Conservation (phyloP, 2,113 vertebrate genomes). For the Fukomys damarensis region DNA sequence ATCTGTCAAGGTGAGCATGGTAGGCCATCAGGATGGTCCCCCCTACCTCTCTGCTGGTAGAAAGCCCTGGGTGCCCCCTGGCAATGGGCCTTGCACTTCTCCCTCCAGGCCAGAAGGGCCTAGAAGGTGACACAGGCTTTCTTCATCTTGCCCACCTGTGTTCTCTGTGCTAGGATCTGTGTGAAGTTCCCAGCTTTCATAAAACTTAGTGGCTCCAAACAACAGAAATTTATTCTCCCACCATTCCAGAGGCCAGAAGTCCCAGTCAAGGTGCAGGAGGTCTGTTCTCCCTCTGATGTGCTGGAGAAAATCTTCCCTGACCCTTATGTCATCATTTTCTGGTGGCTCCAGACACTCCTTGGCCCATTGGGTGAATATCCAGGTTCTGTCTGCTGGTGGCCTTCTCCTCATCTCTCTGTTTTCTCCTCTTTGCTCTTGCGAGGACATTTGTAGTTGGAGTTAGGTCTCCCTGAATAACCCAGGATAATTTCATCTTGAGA, state of each 20-base stretch:
- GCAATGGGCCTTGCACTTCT: not conserved
- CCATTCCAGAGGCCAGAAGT: not conserved
- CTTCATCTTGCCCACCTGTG: no score
- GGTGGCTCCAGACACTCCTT: accelerated
- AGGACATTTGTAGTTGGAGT: not conserved
- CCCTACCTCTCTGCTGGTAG: not conserved
- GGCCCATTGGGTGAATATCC: accelerated
- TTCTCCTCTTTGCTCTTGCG: not conserved
- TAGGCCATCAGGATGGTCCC: not conserved
- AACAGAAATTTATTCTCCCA: accelerated
- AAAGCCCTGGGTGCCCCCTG: not conserved
- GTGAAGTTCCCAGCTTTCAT: not conserved
- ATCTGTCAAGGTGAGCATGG: no score
- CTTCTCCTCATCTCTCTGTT: not conserved
- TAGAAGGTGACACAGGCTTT: not conserved
- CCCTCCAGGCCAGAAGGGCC: not conserved
- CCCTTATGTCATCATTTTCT: no score
- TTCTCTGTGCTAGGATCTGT: not conserved
- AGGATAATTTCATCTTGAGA: not conserved
- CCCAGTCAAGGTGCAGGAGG: not conserved
- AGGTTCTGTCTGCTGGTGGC: accelerated
- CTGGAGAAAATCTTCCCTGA: not conserved
- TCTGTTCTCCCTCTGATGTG: not conserved
- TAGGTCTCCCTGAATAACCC: not conserved
- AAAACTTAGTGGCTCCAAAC: not conserved